These are phyloP conservation scores for Agrochola lota DNA, from an alignment of 2,888 invertebrate genomes.

Conservation along the genomic window DNA sequence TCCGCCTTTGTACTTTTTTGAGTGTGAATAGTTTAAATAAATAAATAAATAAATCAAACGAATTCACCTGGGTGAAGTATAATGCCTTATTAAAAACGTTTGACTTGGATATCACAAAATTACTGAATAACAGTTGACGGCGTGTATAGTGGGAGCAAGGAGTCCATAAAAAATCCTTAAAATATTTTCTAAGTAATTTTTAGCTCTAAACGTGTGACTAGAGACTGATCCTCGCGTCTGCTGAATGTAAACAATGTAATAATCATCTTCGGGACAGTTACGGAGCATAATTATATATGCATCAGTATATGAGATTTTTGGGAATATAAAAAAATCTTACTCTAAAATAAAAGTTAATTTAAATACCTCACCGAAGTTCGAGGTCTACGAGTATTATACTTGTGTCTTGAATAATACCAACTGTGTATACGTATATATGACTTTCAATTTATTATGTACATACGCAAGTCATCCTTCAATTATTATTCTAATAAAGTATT, in stretches of 20 bases:
- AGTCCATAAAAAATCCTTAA: no score
- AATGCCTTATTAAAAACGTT: neutral
- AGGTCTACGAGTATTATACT: neutral
- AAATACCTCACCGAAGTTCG: neutral
- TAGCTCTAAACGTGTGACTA: no score
- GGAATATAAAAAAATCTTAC: neutral
- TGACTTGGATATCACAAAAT: no score
- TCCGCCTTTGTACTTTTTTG: no score
- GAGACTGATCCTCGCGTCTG: neutral
- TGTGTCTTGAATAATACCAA: neutral
- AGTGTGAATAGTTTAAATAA: no score
- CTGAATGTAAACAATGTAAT: neutral
- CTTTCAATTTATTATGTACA: neutral
- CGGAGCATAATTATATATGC: no score
- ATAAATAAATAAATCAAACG: no score
- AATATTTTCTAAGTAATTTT: no score
- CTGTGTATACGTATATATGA: neutral
- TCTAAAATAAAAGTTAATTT: neutral
- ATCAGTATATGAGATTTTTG: no score
- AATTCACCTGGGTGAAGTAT: neutral
- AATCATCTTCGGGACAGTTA: no score
- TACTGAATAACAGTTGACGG: no score
- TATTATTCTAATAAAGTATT: neutral
- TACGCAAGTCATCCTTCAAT: neutral
- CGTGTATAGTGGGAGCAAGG: no score